phyloP scores from a whole-genome alignment of 2,797 vertebrate species.

The Cheirogaleus major region DNA sequence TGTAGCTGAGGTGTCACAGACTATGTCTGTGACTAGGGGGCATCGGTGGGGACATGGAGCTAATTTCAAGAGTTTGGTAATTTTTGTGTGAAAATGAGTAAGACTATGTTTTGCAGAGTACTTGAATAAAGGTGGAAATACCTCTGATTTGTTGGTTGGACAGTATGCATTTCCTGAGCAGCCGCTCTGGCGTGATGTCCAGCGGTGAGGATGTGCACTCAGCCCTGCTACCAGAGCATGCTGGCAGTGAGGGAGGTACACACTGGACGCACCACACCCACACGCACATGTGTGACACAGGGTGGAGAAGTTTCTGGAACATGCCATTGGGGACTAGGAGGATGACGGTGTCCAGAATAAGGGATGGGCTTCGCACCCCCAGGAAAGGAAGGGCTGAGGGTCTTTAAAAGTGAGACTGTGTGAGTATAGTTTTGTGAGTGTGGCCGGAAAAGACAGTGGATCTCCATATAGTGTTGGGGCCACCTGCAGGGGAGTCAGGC shows the following conservation, averaged over 20 bases:
- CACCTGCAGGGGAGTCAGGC: not conserved
- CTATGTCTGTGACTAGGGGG: not conserved
- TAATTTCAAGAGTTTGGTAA: not conserved
- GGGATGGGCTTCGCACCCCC: not conserved
- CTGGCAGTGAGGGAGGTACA: not conserved
- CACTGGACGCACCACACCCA: not conserved
- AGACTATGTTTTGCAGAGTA: not conserved
- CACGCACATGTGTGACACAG: too few species aligned
- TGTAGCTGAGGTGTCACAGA: not conserved
- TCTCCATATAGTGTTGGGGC: not conserved
- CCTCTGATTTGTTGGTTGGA: not conserved
- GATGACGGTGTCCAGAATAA: not conserved
- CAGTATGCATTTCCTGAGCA: not conserved
- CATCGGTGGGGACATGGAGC: not conserved
- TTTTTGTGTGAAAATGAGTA: not conserved
- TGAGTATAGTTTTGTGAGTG: not conserved
- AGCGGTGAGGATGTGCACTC: not conserved
- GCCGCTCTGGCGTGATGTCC: not conserved
- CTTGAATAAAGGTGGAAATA: not conserved
- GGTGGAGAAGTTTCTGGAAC: not conserved
- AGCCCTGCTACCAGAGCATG: not conserved
- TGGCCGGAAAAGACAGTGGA: not conserved
- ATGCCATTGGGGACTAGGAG: not conserved
- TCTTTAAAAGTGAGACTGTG: not conserved
- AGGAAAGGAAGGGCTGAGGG: not conserved